Percentiles rank a stretch among this genome's conserved stretches.
phyloP scores from a whole-genome alignment of 1,140 invertebrate genomes.

The Drosophila micromelanica region DNA sequence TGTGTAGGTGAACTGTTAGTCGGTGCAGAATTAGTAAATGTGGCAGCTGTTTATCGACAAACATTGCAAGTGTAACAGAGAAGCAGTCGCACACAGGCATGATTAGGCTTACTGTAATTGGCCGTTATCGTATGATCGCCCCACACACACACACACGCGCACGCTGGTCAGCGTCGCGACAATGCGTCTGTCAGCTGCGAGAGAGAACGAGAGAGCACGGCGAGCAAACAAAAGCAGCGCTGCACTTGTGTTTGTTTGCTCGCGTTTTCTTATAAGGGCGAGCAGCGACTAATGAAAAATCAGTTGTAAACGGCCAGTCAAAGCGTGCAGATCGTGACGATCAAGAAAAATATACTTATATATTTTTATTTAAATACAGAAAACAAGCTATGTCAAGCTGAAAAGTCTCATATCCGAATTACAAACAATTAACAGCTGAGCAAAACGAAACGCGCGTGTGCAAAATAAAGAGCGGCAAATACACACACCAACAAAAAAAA shows the following conservation, averaged over 20 bases:
- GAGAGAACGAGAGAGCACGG: conserved; percentile 18
- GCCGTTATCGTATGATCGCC: conserved; percentile 55
- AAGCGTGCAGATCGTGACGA: conserved; percentile 50
- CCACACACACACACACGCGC: conserved; percentile 3
- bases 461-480: conserved; percentile 49
- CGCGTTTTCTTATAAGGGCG: conserved; percentile 77
- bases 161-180: conserved; percentile 47
- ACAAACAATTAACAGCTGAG: conserved; percentile 75
- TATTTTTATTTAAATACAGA: background rate
- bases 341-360: background rate
- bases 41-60: conserved; percentile 34
- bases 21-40: conserved; percentile 13
- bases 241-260: conserved; percentile 55
- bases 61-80: conserved; percentile 26
- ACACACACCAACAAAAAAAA: conserved; percentile 40
- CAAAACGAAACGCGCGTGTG: conserved; percentile 67
- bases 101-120: conserved; percentile 22
- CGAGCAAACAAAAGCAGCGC: background rate
- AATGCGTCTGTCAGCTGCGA: conserved; percentile 34
- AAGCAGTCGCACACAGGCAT: background rate
- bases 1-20: conserved; percentile 32
- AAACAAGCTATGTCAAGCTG: conserved; percentile 27
- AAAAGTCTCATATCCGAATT: conserved; percentile 31
- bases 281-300: conserved; percentile 47
- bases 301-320: conserved; percentile 63